Base-by-base conservation (phyloP, 2,113 vertebrate genomes). In the Sciurus niger region DNA sequence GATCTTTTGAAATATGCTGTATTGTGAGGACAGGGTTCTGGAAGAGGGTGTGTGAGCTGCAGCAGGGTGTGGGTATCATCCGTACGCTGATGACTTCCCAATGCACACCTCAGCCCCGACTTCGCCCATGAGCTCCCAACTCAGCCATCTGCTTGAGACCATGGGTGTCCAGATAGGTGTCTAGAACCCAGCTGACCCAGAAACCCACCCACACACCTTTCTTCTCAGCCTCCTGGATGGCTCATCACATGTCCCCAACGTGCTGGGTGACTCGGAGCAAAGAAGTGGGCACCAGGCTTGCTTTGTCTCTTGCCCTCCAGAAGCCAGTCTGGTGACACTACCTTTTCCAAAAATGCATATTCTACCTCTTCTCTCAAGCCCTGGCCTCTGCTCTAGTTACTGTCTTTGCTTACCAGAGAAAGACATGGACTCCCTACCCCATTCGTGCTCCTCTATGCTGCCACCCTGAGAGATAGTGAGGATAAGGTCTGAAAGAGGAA, bases 81-180 rank as follows among this genome's bases (percentile, higher is more conserved):
- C 2, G 60, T 88, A 77, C 90, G 93, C 95, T 90, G 97, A 96
- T 88, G 90, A 89, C 94, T 95, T 96, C 93, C 93, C 94, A 95
- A 95, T 95, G 92, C 82, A 84, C 78, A 58, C 40, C 80, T 14
- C 93, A 90, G 95, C 58, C 70, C 72, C 20, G 95, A 70, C 94
- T 89, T 37, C 37, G 25, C 87, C 95, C 91, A 84, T 80, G 96
- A 97, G 97, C 97, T 72, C 94, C 6, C 0, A 70, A 77, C 92
- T 32, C 95, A 43, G 28, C 93, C 37, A 37, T 37, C 37, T 37
- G 37, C 37, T 37, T 37, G 37, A 37, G 37, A 37, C 37, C 37
- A 37, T 37, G 37, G 37, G 37, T 37, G 37, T 37, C 37, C 37
- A 37, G 37, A 37, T 37, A 37, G 37, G 37, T 37, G n/a, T 18